Evolutionary conservation across 2,113 vertebrate genomes (phyloP), one percentile per base, ranked within the genome.

Genomic region (Opisthocomus hoazin): DNA sequence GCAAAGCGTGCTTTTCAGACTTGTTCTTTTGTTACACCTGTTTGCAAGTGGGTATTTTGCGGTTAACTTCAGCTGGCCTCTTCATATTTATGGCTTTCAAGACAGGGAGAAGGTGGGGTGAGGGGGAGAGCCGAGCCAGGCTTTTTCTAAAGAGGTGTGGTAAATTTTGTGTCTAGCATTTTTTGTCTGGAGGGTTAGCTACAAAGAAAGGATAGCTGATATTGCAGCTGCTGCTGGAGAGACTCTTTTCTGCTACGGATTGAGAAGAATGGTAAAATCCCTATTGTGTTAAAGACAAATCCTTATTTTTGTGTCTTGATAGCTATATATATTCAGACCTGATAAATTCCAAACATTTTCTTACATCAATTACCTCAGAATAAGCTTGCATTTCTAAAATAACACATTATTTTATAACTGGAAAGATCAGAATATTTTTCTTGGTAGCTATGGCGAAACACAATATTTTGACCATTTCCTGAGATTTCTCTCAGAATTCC

Each of bases 21-120:
- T 75, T 6, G 1, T 27, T 84, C 93, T 91, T 97, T 97, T 96
- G 96, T 97, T 93, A 95, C 76, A 95, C 92, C 85, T 95, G 76
- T 93, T 96, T 94, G 92, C 34, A 86, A 96, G 90, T 77, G 79
- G 51, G 39, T 90, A 96, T 95, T 97, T 95, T 90, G 68, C 87
- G 58, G 92, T 94, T 96, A 93, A 89, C 68, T 95, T 93, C 84
- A 95, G 68, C 92, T 90, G 88, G 79, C 90, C 82, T 88, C 68
- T 66, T 95, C 51, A 12, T 90, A 92, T 90, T 95, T 95, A 92
- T 65, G 27, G 95, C 54, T 95, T 94, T 93, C 46, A 83, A 90
- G 54, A 51, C 50, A 91, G 75, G 75, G 54, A 83, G 87, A 94
- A 91, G 73, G 74, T 91, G 50, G 73, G 48, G 60, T 32, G 89